phyloP scores from a whole-genome alignment of 2,113 vertebrate species.

The Gobius niger region DNA sequence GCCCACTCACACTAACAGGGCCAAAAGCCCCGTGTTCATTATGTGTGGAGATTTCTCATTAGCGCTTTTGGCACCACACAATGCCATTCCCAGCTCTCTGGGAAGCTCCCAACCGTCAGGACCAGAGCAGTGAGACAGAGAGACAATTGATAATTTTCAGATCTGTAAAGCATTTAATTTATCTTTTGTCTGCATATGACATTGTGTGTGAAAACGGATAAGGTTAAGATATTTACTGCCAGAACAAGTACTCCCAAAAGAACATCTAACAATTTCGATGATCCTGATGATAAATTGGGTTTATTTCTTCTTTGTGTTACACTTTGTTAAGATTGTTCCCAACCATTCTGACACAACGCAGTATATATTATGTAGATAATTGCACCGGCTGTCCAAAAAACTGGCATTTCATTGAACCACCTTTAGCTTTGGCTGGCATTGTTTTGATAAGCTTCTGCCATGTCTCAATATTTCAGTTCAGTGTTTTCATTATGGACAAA shows the following conservation, averaged over 20 bases:
- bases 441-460: no score
- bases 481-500: no score
- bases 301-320: no score
- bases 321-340: no score
- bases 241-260: background rate
- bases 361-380: no score
- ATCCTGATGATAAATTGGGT: no score
- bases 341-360: no score
- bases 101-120: conserved; percentile 50
- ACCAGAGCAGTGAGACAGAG: conserved; percentile 33
- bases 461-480: no score
- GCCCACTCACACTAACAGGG: background rate
- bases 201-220: background rate
- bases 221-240: background rate
- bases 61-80: conserved; percentile 34
- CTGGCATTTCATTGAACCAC: no score
- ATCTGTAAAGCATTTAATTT: background rate
- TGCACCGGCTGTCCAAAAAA: no score
- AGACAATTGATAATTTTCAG: conserved; percentile 40
- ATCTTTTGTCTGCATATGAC: background rate
- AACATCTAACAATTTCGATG: background rate
- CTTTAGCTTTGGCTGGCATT: no score
- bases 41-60: conserved; percentile 42
- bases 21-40: conserved; percentile 17
- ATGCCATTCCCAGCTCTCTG: conserved; percentile 32